Evolutionary conservation across 2,888 invertebrate species (phyloP).

Genomic region (Amphipyra tragopoginis): DNA sequence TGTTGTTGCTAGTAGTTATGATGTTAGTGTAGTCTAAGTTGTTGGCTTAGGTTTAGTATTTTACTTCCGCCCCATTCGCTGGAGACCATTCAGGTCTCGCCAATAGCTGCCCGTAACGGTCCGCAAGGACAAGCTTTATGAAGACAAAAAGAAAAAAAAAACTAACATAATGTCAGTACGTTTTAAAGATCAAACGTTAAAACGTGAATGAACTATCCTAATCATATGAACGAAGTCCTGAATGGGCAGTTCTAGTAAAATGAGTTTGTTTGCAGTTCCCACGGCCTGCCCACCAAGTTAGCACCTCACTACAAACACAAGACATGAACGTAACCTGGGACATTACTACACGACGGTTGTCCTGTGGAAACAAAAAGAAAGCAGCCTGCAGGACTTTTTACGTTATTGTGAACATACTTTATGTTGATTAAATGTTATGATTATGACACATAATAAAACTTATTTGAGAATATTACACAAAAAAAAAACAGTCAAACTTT

Average conservation of each 20-base stretch:
- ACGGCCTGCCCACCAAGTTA: conserved; percentile 80
- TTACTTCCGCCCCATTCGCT: no score
- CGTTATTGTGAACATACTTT: neutral
- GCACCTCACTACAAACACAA: conserved; percentile 70
- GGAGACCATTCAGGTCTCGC: no score
- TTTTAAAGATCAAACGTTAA: neutral
- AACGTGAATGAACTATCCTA: conserved; percentile 54
- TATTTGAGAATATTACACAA: neutral
- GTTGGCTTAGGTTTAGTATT: no score
- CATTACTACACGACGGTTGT: conserved; percentile 43
- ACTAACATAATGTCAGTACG: no score
- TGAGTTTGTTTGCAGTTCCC: conserved; percentile 81
- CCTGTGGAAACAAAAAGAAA: conserved; percentile 39
- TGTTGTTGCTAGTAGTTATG: no score
- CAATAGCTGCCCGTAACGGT: no score
- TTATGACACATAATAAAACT: neutral
- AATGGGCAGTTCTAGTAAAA: conserved; percentile 60
- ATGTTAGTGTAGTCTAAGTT: no score
- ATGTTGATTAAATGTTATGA: neutral
- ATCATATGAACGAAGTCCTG: conserved; percentile 32
- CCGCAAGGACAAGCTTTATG: no score
- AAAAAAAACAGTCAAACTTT: no score
- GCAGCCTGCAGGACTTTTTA: conserved; percentile 1
- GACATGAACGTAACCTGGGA: conserved; percentile 53
- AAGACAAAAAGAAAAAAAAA: no score